A percentile compares a stretch with the other conserved stretches of the same genome.
These are phyloP conservation scores for Panagrolaimus sp. DNA, from an alignment of 1,140 invertebrate species.

Conservation along the genomic window DNA sequence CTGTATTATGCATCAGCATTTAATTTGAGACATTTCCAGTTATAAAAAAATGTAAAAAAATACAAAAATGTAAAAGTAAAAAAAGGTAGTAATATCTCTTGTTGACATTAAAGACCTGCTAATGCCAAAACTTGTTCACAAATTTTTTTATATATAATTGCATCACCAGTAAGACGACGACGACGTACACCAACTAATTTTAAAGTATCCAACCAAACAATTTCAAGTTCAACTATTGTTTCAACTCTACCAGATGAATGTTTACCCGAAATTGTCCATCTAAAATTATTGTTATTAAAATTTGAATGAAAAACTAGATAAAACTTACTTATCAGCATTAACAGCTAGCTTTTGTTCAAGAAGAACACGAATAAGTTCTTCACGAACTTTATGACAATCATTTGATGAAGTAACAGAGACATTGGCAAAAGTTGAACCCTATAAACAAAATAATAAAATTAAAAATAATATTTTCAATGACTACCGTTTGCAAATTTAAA, in stretches of 20 bases:
- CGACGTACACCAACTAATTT: conserved; percentile 68
- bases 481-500: conserved; percentile 26
- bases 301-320: neutral
- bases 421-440: conserved; percentile 35
- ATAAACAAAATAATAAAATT: neutral
- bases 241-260: conserved; percentile 17
- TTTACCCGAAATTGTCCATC: conserved; percentile 44
- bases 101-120: conserved; percentile 53
- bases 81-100: neutral
- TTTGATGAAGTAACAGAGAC: conserved; percentile 44
- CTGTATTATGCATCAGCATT: neutral
- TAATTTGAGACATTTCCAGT: conserved; percentile 5
- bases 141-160: conserved; percentile 78
- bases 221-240: conserved; percentile 73
- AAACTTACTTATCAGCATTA: conserved; percentile 50
- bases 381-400: conserved; percentile 35
- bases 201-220: conserved; percentile 64
- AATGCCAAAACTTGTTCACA: conserved; percentile 73
- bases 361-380: conserved; percentile 35
- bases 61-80: neutral
- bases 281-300: conserved; percentile 12
- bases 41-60: conserved; percentile 3
- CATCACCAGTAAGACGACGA: conserved; percentile 74
- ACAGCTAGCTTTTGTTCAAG: conserved; percentile 60
- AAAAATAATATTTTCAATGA: neutral